phyloP scores from a whole-genome alignment of 2,797 vertebrate genomes.

The Jordanella pulchra region DNA sequence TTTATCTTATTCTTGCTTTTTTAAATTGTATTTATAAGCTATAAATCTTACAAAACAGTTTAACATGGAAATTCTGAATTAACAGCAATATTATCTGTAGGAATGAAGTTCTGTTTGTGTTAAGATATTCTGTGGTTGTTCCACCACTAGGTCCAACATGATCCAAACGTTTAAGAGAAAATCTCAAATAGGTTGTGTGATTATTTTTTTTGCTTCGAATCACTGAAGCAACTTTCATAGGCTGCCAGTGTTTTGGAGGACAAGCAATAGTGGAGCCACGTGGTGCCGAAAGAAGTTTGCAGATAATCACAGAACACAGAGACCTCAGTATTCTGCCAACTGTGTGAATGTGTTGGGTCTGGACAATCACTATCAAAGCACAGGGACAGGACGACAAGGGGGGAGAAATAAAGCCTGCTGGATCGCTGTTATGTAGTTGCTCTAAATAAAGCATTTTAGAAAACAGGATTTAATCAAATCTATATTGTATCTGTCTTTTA shows the following conservation, averaged over 20 bases:
- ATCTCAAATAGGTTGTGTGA: slow-evolving; percentile 13
- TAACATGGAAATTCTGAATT: neutral
- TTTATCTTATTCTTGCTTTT: neutral
- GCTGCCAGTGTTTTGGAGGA: slow-evolving; percentile 43
- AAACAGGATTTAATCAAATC: slow-evolving; percentile 68
- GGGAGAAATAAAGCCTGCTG: slow-evolving; percentile 54
- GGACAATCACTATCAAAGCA: slow-evolving; percentile 79
- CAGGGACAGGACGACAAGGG: slow-evolving; percentile 51
- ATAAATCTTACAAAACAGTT: neutral
- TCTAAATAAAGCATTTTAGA: slow-evolving; percentile 68
- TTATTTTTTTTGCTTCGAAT: slow-evolving; percentile 12
- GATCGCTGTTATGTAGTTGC: slow-evolving; percentile 72
- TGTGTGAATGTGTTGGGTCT: slow-evolving; percentile 59
- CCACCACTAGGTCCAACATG: slow-evolving; percentile 11
- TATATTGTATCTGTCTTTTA: slow-evolving; percentile 82
- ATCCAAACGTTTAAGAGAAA: slow-evolving; percentile 14
- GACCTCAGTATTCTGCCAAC: slow-evolving; percentile 64
- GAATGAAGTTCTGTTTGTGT: neutral
- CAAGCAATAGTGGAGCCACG: slow-evolving; percentile 14
- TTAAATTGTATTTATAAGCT: neutral
- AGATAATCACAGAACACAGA: slow-evolving; percentile 53
- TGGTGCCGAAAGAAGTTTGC: slow-evolving; percentile 49
- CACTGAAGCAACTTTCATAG: slow-evolving; percentile 40
- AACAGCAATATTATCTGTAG: neutral
- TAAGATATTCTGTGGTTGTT: neutral